Evolutionary conservation across 2,888 invertebrate species (phyloP), one percentile per base, ranked within the genome.

Genomic region (Drosophila kambysellisi): DNA sequence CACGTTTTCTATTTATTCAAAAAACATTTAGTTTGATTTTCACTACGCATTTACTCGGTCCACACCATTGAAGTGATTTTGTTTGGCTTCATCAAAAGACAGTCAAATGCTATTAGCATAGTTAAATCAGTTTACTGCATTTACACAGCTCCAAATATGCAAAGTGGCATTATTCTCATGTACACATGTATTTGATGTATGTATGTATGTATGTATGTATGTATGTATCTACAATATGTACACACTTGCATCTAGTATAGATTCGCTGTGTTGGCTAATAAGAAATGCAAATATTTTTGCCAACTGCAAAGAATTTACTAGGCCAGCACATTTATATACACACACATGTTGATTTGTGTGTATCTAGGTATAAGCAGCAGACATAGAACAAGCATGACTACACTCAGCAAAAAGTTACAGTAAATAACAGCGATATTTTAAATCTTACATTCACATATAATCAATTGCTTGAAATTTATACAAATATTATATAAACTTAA

Each of bases 251-350:
- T 56, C 37, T 74, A 69, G 61, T 63, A 60, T 67, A 67, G 11
- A 20, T 59, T 43, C 60, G 53, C 25, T 25, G 51, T 33, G 75
- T 66, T 63, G 71, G 57, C 75, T 77, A 79, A 77, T 66, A 63
- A 61, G 53, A 76, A 76, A 81, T 65, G 76, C 77, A 80, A 72
- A 81, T 78, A 81, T 72, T 72, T 81, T 81, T 43, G 80, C 71
- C 80, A 71, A 76, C 71, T 80, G 67, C 81, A 64, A 76, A 81
- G 64, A 71, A 78, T 81, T 81, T 81, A 78, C 81, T 76, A 81
- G 81, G 81, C 61, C 72, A 76, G 64, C 43, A 67, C 48, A 76
- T 73, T 48, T 29, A 52, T 29, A 52, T 39, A 70, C 15, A 50
- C 35, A 52, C 46, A 59, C 15, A 43, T 15, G 41, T 46, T 46